phyloP scores from a whole-genome alignment of 2,797 vertebrate genomes.

The Schizopygopsis pylzovi region DNA sequence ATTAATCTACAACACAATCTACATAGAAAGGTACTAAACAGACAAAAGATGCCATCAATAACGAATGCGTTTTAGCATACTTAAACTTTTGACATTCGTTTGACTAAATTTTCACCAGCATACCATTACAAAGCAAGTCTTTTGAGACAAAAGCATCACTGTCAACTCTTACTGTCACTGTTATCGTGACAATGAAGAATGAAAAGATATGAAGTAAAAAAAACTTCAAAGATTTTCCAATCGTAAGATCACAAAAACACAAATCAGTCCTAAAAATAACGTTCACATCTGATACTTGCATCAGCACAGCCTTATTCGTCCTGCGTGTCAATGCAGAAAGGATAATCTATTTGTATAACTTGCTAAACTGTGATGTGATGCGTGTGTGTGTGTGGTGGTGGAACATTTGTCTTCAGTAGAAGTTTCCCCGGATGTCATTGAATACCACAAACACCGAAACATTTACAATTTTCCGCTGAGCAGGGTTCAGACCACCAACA shows the following conservation, averaged over 20 bases:
- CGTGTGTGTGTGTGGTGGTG: background rate
- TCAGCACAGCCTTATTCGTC: constrained; percentile 7
- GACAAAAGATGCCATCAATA: background rate
- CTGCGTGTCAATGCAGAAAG: constrained; percentile 9
- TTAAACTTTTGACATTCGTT: background rate
- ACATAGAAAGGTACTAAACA: background rate
- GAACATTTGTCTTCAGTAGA: constrained; percentile 1
- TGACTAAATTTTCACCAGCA: background rate
- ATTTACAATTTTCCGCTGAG: constrained; percentile 5
- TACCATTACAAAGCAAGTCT: background rate
- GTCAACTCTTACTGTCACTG: background rate
- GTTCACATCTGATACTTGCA: background rate
- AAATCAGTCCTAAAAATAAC: constrained; percentile 10
- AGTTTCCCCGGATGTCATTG: constrained; percentile 31
- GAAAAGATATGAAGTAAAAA: background rate
- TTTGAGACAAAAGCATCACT: background rate
- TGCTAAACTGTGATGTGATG: constrained; percentile 27
- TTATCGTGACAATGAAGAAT: background rate
- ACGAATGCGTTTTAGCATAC: background rate
- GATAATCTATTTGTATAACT: constrained; percentile 39
- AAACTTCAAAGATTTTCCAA: background rate
- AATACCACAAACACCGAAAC: constrained; percentile 44
- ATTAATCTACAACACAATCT: background rate
- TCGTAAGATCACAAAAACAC: background rate
- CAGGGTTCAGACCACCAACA: constrained; percentile 31